Percentiles rank a stretch among this genome's conserved stretches.
Evolutionary conservation across 2,797 vertebrate species (phyloP).

Genomic region (Megaceryle alcyon): DNA sequence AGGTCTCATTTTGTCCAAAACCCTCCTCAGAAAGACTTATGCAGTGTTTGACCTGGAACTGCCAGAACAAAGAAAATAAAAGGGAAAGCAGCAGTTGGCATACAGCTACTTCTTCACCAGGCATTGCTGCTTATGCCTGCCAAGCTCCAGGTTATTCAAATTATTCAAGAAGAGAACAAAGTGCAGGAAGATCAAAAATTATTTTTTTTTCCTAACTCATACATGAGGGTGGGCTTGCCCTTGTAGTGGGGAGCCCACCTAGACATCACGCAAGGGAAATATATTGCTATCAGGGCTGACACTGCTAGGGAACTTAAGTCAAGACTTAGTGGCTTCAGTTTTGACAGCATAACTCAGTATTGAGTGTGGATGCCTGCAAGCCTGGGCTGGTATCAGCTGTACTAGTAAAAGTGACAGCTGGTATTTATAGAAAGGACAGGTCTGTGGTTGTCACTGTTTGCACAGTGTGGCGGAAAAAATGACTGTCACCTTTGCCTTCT

Average conservation of each 20-base stretch:
- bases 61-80: not conserved
- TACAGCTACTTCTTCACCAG: not conserved
- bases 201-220: not conserved
- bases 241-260: not conserved
- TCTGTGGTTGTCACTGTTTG: not conserved
- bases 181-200: accelerated
- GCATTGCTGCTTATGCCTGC: not conserved
- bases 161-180: not conserved
- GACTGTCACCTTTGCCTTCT: not conserved
- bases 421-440: not conserved
- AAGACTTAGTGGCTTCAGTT: not conserved
- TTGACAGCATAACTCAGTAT: not conserved
- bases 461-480: not conserved
- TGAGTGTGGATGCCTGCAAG: not conserved
- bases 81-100: not conserved
- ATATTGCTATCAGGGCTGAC: not conserved
- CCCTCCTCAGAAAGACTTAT: not conserved
- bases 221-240: not conserved
- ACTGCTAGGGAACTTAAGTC: not conserved
- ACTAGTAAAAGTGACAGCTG: not conserved
- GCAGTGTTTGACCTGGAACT: not conserved
- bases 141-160: not conserved
- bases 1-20: not conserved
- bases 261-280: not conserved
- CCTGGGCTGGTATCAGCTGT: not conserved